Conservation (phyloP, 2,888 invertebrate genomes). For the Aphrophora alni region DNA sequence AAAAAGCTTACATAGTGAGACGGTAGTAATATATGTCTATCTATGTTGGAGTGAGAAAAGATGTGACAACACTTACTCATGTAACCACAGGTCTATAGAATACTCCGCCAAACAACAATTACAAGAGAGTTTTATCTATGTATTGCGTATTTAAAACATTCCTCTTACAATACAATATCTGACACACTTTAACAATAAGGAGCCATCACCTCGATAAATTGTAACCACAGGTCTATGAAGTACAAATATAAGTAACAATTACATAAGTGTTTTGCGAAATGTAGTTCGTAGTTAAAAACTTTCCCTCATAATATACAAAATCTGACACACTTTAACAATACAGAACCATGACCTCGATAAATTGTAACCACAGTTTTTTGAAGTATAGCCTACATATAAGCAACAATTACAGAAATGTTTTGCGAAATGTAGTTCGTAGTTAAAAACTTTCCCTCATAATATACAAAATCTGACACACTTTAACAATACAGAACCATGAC, state of each 20-base stretch:
- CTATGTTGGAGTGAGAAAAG: neutral
- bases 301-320: neutral
- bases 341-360: neutral
- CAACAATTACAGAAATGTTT: too few relatives aligned
- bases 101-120: neutral
- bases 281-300: neutral
- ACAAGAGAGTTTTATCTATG: neutral
- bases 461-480: neutral
- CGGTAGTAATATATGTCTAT: neutral
- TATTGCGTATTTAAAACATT: neutral
- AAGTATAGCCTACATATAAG: too few relatives aligned
- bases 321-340: neutral
- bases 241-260: too few relatives aligned
- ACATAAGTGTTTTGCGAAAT: too few relatives aligned
- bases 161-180: neutral
- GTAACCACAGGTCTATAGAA: neutral
- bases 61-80: neutral
- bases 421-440: too few relatives aligned
- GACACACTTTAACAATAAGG: neutral
- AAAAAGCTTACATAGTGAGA: slow-evolving; percentile 6
- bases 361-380: too few relatives aligned
- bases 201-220: too few relatives aligned
- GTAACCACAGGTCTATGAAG: too few relatives aligned
- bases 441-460: neutral
- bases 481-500: neutral